Base-by-base conservation (phyloP, 1,140 invertebrate species). In the Tetraneura akinire region DNA sequence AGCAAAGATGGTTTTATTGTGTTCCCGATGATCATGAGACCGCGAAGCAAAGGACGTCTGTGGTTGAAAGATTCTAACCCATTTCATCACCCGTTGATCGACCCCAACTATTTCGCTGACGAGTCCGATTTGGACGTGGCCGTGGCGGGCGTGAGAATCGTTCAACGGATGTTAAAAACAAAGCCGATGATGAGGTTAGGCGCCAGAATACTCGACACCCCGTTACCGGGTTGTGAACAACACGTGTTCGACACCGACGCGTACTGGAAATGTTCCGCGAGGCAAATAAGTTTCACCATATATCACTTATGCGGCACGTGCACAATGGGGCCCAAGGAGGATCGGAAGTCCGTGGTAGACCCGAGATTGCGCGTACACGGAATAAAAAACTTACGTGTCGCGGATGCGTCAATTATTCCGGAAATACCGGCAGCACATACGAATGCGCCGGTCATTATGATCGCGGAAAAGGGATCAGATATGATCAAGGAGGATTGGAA, bases 371-470 rank as follows among this genome's bases (percentile, higher is more conserved):
- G 87, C 37, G 90, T 92, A 3, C 89, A 92, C 76, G 92, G 92
- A 0, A 88, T 93, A 0, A 88, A 90, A 2, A 91, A 91, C 11
- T 83, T 93, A 5, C 87, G 92, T 68, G 91, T 93, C 0, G 89
- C 90, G 0, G 92, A 94, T 83, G 91, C 91, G 0, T 93, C 92
- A 73, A 89, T 93, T 26, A 93, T 94, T 91, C 92, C 92, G 0
- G 89, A 87, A 9, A 91, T 93, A 42, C 87, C 92, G 13, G 91
- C 90, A 83, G 92, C 92, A 0, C 93, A 94, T 86, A 91, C 92
- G 0, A 93, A 93, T 84, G 91, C 91, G 1, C 91, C 91, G 0
- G 88, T 88, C 3, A 91, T 92, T 14, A 92, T 92, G 91, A 91
- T 92, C 11, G 93, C 89, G 2, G 93, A 94, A 84, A 93, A 93